Conservation (phyloP, 2,113 vertebrate genomes). For the Elgaria multicarinata region DNA sequence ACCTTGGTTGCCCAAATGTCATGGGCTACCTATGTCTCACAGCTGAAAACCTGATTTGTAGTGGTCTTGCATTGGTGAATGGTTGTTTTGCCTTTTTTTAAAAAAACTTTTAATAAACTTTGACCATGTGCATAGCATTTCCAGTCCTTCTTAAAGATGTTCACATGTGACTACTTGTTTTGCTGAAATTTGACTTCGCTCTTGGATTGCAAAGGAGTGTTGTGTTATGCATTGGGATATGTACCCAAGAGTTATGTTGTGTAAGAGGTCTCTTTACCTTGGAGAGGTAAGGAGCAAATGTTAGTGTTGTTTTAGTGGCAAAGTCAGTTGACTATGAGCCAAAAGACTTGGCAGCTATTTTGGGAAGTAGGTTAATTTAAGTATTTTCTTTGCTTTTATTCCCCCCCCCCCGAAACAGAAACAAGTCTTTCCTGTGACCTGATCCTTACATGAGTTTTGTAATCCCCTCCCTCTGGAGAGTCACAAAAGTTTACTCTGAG, state of each 20-base stretch:
- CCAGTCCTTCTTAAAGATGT: too few relatives aligned
- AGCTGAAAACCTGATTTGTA: neutral
- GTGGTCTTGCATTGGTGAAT: neutral
- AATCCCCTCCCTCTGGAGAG: neutral
- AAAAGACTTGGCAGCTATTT: neutral
- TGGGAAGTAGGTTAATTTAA: neutral
- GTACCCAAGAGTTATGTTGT: too few relatives aligned
- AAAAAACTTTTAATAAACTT: too few relatives aligned
- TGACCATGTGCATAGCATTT: neutral
- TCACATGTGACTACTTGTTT: too few relatives aligned
- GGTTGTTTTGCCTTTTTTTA: neutral
- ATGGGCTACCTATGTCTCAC: neutral
- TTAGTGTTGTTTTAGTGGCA: neutral
- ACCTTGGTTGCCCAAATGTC: neutral
- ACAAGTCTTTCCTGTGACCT: slow-evolving; percentile 3
- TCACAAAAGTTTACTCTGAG: neutral
- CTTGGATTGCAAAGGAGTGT: too few relatives aligned
- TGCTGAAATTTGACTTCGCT: too few relatives aligned
- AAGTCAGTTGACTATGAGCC: slow-evolving; percentile 17
- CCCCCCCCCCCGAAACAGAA: neutral
- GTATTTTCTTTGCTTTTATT: neutral
- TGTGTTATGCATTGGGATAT: too few relatives aligned
- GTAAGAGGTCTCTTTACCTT: neutral
- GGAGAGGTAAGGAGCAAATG: slow-evolving; percentile 15
- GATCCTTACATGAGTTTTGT: neutral